A percentile compares a stretch with the other conserved stretches of the same genome.
These are phyloP conservation scores for Dryobota labecula DNA, from an alignment of 2,888 invertebrate genomes.

Conservation along the genomic window DNA sequence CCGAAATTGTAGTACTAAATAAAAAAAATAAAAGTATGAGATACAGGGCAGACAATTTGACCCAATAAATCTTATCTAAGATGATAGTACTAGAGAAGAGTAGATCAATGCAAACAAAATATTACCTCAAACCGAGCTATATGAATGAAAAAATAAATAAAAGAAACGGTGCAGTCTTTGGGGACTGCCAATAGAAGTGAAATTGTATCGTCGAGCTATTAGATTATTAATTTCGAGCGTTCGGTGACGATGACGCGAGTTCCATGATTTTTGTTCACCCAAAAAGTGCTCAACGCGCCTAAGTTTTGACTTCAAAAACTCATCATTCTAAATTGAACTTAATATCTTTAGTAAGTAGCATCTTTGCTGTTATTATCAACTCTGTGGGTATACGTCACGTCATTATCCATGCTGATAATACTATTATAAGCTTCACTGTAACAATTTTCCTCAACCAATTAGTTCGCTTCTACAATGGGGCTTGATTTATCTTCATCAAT, in stretches of 20 bases:
- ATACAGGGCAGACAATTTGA: neutral
- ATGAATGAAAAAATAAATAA: neutral
- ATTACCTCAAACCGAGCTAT: neutral
- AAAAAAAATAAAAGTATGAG: neutral
- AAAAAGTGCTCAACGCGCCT: too few species aligned
- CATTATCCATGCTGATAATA: neutral
- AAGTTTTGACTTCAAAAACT: too few species aligned
- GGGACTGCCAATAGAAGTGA: too few species aligned
- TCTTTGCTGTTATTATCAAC: neutral
- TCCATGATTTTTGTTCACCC: too few species aligned
- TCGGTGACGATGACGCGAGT: too few species aligned
- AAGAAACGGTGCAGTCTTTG: too few species aligned
- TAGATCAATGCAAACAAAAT: constrained; percentile 9
- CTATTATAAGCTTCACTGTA: neutral
- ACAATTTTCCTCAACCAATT: neutral
- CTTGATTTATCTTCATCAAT: neutral
- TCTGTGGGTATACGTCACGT: neutral
- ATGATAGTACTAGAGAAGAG: neutral
- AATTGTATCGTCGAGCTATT: too few species aligned
- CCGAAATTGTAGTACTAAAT: neutral
- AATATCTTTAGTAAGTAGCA: neutral
- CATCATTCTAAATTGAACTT: neutral
- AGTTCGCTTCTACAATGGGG: neutral
- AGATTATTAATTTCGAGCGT: too few species aligned
- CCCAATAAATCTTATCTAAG: constrained; percentile 2